A percentile compares a stretch with the other conserved stretches of the same genome.
These are phyloP conservation scores for Platanista minor DNA, from an alignment of 2,113 vertebrate species.

Conservation along the genomic window DNA sequence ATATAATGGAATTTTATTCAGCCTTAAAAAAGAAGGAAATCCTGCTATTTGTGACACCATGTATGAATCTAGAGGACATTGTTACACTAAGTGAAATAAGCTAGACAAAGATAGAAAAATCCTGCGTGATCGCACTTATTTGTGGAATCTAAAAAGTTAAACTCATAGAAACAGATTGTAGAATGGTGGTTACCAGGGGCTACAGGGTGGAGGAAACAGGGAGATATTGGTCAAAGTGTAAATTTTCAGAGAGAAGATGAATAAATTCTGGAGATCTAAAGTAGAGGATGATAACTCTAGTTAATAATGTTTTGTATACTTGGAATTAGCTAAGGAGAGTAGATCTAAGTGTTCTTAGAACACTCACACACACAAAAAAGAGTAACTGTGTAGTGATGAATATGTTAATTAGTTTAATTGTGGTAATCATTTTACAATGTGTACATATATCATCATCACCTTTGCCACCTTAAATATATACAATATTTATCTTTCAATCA, in stretches of 20 bases:
- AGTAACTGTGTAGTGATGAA: not conserved
- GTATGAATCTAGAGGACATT: not conserved
- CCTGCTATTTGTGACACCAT: not conserved
- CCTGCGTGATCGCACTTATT: not conserved
- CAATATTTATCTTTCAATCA: not conserved
- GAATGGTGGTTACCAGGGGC: not conserved
- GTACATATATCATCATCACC: not conserved
- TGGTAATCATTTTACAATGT: not conserved
- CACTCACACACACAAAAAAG: not conserved
- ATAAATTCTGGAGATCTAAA: not conserved
- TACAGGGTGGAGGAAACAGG: not conserved
- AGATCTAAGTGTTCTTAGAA: not conserved
- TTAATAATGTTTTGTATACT: not conserved
- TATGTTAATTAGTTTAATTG: not conserved
- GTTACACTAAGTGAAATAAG: not conserved
- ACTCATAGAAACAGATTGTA: not conserved
- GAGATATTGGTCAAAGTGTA: not conserved
- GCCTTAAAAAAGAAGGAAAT: not conserved
- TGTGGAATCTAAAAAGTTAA: not conserved
- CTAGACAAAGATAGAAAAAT: not conserved
- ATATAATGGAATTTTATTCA: not conserved
- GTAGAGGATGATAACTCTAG: not conserved
- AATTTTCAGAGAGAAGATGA: not conserved
- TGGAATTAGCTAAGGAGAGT: not conserved
- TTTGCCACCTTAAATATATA: not conserved